These are phyloP conservation scores for Cryptoblepharus egeriae DNA, from an alignment of 2,797 vertebrate genomes.

Conservation along the genomic window DNA sequence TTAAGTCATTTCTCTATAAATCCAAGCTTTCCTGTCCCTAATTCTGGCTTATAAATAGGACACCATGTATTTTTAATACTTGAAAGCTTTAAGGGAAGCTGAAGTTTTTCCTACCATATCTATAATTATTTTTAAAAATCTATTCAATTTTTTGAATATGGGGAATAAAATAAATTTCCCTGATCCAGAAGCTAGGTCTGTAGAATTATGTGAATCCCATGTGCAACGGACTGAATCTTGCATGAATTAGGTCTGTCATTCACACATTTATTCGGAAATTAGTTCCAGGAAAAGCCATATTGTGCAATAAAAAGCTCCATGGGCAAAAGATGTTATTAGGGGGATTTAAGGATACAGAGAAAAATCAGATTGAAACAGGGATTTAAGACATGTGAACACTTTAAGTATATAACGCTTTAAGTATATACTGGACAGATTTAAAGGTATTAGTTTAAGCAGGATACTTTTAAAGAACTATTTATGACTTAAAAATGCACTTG, in stretches of 20 bases:
- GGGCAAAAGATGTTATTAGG: background rate
- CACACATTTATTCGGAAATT: background rate
- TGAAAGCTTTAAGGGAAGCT: background rate
- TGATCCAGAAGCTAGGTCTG: no score
- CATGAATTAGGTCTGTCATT: background rate
- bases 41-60: no score
- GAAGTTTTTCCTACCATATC: background rate
- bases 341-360: background rate
- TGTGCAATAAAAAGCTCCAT: background rate
- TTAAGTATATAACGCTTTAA: slow-evolving; percentile 6
- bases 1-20: no score
- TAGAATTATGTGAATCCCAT: no score
- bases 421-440: slow-evolving; percentile 6
- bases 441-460: slow-evolving; percentile 8
- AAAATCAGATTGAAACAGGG: background rate
- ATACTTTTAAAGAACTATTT: slow-evolving; percentile 2
- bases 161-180: no score
- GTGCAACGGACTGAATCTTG: no score
- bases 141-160: no score
- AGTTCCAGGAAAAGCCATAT: background rate
- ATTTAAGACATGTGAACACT: slow-evolving; percentile 23
- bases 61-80: no score
- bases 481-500: background rate
- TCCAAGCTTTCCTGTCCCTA: no score
- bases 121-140: background rate